These are phyloP conservation scores for Pyralis farinalis DNA, from an alignment of 2,888 invertebrate species.

Conservation along the genomic window DNA sequence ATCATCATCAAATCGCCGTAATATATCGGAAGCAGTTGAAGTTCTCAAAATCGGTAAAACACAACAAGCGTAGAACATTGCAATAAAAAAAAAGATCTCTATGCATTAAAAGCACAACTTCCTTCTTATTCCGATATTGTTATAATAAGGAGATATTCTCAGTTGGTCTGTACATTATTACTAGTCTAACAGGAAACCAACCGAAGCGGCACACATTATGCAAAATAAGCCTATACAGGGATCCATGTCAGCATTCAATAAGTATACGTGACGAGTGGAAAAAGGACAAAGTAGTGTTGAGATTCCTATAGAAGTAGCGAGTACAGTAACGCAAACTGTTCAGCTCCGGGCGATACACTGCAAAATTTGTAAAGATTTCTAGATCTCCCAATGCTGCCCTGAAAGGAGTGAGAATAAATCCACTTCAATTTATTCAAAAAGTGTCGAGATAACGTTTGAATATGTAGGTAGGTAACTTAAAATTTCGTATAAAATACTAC, in stretches of 20 bases:
- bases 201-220: constrained; percentile 2
- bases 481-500: not conserved
- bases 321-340: constrained; percentile 33
- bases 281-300: constrained; percentile 31
- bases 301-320: constrained; percentile 38
- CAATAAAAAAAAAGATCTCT: no score
- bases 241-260: not conserved
- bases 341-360: constrained; percentile 39
- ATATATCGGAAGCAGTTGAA: no score
- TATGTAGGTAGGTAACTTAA: not conserved
- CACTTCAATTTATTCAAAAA: constrained; percentile 20
- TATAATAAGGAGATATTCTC: no score
- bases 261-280: constrained; percentile 6
- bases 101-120: no score
- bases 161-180: no score
- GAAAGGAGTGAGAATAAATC: constrained; percentile 29
- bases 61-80: no score
- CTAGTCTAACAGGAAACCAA: constrained; percentile 2
- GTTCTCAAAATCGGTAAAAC: no score
- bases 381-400: constrained; percentile 22
- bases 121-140: no score
- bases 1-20: no score
- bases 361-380: constrained; percentile 47
- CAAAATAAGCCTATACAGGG: constrained; percentile 7
- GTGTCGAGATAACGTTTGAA: constrained; percentile 4